Conservation (phyloP, 2,888 invertebrate genomes). For the Phrixothrix hirtus region DNA sequence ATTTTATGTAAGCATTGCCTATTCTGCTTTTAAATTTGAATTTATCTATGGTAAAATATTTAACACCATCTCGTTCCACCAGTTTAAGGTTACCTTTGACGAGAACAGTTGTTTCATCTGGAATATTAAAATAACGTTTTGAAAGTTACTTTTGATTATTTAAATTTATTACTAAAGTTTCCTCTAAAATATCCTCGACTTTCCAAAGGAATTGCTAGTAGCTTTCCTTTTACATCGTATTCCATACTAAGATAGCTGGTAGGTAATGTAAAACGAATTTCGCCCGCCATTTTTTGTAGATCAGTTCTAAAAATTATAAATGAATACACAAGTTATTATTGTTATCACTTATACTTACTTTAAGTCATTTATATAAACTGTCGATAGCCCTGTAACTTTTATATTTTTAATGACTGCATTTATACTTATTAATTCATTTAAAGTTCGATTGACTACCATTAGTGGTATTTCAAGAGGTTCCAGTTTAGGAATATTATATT, state of each 20-base stretch:
- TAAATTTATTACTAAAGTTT: conserved; percentile 57
- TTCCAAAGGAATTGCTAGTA: conserved; percentile 58
- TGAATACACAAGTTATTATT: neutral
- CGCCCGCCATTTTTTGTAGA: conserved; percentile 55
- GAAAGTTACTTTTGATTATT: conserved; percentile 1
- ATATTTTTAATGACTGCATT: conserved; percentile 70
- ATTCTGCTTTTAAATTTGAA: conserved; percentile 65
- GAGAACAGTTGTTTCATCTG: conserved; percentile 64
- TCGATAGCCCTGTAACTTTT: conserved; percentile 65
- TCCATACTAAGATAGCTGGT: conserved; percentile 57
- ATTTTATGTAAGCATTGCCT: conserved; percentile 63
- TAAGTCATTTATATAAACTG: conserved; percentile 67
- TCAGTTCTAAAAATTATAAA: conserved; percentile 49
- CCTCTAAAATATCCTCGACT: conserved; percentile 60
- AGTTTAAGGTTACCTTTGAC: conserved; percentile 64
- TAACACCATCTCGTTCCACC: conserved; percentile 62
- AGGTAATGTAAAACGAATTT: conserved; percentile 56
- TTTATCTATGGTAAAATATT: conserved; percentile 66
- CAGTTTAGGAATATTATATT: conserved; percentile 68
- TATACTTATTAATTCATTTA: conserved; percentile 67
- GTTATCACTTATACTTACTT: conserved; percentile 59
- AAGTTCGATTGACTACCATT: conserved; percentile 69
- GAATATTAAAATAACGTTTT: conserved; percentile 6
- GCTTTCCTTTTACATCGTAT: conserved; percentile 60
- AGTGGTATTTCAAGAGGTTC: conserved; percentile 73